Conservation (phyloP, 2,113 vertebrate species). For the Holacanthus passer region DNA sequence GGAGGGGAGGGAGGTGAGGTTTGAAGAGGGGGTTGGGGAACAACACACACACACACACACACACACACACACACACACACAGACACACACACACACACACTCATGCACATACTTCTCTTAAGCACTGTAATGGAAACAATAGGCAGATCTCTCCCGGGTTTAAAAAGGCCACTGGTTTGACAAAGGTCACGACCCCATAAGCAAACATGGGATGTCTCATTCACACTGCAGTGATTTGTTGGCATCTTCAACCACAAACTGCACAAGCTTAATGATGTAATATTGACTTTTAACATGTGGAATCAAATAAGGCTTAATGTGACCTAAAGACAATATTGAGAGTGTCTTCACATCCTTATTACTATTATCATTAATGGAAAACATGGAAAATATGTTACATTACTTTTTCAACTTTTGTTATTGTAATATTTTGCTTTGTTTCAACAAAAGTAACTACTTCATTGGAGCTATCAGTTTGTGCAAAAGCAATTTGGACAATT, state of each 20-base stretch:
- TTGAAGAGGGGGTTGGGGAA: constrained; percentile 73
- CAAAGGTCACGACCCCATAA: constrained; percentile 66
- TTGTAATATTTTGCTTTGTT: background rate
- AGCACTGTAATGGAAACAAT: constrained; percentile 83
- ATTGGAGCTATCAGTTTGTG: background rate
- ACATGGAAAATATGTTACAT: too few species aligned
- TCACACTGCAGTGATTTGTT: constrained; percentile 60
- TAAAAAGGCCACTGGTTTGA: constrained; percentile 53
- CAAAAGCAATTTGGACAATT: too few species aligned
- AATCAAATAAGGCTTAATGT: background rate
- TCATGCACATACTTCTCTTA: constrained; percentile 71
- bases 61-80: background rate
- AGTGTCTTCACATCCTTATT: too few species aligned
- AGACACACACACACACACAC: constrained; percentile 22
- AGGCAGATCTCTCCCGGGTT: constrained; percentile 78
- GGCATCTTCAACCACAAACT: constrained; percentile 15
- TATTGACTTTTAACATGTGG: constrained; percentile 6
- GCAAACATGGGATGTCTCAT: constrained; percentile 70
- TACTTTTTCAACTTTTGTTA: background rate
- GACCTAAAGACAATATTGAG: background rate
- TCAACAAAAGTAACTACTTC: background rate
- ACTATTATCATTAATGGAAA: too few species aligned
- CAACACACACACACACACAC: background rate
- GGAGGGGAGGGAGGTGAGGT: constrained; percentile 64
- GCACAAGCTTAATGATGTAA: constrained; percentile 8